Conservation (phyloP, 2,113 vertebrate genomes). For the Gymnogyps californianus region DNA sequence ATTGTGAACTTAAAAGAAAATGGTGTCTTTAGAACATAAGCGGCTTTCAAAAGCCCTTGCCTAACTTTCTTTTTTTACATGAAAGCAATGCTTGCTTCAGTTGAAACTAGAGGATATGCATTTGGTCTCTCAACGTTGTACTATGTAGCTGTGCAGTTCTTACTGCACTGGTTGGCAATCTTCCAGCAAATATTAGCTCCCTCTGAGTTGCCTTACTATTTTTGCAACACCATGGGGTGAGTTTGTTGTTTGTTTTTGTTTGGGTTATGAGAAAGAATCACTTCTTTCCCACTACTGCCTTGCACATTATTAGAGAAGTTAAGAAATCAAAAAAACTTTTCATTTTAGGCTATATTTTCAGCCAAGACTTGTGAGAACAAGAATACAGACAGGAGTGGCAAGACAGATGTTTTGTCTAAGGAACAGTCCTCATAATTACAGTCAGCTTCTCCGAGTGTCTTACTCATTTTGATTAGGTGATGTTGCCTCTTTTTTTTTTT, state of each 20-base stretch:
- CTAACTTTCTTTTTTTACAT: neutral
- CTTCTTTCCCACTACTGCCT: neutral
- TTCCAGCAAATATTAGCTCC: neutral
- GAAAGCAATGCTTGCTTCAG: neutral
- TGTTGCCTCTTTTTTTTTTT: neutral
- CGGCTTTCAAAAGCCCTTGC: neutral
- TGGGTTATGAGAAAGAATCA: neutral
- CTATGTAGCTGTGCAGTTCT: neutral
- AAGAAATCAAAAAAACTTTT: neutral
- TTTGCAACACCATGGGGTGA: neutral
- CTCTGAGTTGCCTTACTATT: neutral
- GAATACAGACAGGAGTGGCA: neutral
- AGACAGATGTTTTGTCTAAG: neutral
- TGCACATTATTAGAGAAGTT: neutral
- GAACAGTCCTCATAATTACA: neutral
- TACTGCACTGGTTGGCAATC: neutral
- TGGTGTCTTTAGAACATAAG: neutral
- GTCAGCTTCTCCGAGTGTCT: neutral
- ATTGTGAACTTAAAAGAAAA: neutral
- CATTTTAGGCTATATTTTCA: neutral
- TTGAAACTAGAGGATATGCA: neutral
- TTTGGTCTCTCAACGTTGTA: neutral
- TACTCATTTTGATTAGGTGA: neutral
- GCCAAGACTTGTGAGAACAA: neutral
- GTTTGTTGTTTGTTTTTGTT: neutral